These are phyloP conservation scores for Anomalospiza imberbis DNA, from an alignment of 2,797 vertebrate species.

Conservation along the genomic window DNA sequence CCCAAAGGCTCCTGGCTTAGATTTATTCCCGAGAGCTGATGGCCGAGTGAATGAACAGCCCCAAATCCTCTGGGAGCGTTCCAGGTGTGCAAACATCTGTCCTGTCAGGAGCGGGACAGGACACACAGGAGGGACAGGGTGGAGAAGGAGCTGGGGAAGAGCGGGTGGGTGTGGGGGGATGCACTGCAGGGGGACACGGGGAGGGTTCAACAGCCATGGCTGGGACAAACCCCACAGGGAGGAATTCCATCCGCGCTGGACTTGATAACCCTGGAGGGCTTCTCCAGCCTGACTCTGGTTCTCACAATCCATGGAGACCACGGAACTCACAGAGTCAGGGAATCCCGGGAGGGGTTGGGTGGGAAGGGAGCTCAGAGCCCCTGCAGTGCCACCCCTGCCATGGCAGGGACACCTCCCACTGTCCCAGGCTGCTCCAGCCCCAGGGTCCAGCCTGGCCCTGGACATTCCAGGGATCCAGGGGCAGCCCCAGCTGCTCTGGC, in stretches of 20 bases:
- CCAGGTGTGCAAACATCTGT: not conserved
- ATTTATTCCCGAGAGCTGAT: not conserved
- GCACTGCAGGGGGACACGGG: not conserved
- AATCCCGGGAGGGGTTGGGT: rapidly evolving
- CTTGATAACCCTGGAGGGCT: rapidly evolving
- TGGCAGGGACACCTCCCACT: not conserved
- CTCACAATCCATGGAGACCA: not conserved
- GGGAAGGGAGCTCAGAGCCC: not conserved
- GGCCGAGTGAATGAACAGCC: not conserved
- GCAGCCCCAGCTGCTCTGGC: not conserved
- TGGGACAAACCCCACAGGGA: not conserved
- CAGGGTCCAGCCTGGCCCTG: not conserved
- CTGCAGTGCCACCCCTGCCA: not conserved
- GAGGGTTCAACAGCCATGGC: not conserved
- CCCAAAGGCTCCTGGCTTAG: rapidly evolving
- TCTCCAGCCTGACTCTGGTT: not conserved
- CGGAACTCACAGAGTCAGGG: rapidly evolving
- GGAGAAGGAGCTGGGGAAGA: not conserved
- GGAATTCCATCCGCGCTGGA: not conserved
- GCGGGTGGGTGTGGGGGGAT: not conserved
- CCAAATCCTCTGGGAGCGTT: rapidly evolving
- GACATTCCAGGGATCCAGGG: not conserved
- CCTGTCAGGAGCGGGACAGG: not conserved
- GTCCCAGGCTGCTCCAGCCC: not conserved
- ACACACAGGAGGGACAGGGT: not conserved